A percentile compares a stretch with the other conserved stretches of the same genome.
Conservation (phyloP, 2,113 vertebrate genomes). For the Psilopsiagon aymara region DNA sequence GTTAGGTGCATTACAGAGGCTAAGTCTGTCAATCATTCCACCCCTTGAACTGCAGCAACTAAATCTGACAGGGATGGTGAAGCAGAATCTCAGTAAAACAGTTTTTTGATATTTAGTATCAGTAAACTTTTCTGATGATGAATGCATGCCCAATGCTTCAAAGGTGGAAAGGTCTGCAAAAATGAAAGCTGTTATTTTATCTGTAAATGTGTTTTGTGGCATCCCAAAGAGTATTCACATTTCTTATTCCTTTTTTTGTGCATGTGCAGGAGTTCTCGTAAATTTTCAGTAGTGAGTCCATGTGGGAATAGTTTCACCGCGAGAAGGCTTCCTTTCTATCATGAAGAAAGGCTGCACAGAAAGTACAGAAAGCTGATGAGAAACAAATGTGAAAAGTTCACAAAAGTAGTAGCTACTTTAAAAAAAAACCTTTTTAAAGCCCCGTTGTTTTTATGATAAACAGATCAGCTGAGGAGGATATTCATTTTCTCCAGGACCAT, state of each 20-base stretch:
- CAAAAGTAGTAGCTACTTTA: neutral
- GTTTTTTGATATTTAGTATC: neutral
- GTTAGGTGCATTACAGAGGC: neutral
- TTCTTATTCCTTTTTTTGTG: slow-evolving; percentile 45
- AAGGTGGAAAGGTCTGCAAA: slow-evolving; percentile 26
- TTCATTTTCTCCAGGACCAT: neutral
- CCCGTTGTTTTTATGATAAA: neutral
- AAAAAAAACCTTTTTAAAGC: neutral
- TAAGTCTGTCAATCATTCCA: neutral
- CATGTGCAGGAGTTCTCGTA: slow-evolving; percentile 26
- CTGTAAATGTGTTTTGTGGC: slow-evolving; percentile 22
- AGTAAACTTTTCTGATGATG: neutral
- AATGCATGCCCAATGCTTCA: neutral
- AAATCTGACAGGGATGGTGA: neutral
- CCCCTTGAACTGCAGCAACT: neutral
- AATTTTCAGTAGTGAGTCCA: slow-evolving; percentile 1
- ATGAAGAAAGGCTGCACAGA: slow-evolving; percentile 19
- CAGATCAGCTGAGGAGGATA: neutral
- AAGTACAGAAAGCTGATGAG: slow-evolving; percentile 44
- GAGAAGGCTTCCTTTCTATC: slow-evolving; percentile 23
- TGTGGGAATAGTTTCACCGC: slow-evolving; percentile 63
- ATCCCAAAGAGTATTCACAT: neutral
- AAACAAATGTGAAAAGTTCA: slow-evolving; percentile 35
- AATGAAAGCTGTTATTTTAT: slow-evolving; percentile 34
- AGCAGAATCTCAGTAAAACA: neutral